These are phyloP conservation scores for Amphipyra tragopoginis DNA, from an alignment of 2,888 invertebrate genomes.

Conservation along the genomic window DNA sequence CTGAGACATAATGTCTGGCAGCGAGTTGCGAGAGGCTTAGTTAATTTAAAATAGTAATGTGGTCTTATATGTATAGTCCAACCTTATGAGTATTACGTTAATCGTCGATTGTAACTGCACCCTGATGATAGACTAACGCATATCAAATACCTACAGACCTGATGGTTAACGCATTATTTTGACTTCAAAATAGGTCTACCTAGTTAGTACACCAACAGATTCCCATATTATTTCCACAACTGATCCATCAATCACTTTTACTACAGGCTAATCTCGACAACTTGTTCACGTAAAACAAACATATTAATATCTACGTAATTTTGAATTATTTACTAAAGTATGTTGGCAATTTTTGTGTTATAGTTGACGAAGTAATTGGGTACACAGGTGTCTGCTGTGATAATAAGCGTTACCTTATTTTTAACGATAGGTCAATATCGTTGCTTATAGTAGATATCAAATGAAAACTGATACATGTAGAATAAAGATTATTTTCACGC, in stretches of 20 bases:
- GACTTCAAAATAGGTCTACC: too few relatives aligned
- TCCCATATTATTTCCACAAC: neutral
- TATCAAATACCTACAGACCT: too few relatives aligned
- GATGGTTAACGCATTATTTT: too few relatives aligned
- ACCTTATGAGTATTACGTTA: too few relatives aligned
- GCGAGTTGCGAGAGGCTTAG: too few relatives aligned
- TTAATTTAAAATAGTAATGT: too few relatives aligned
- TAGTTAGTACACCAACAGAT: neutral
- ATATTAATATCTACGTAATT: neutral
- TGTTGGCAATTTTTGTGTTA: conserved; percentile 11
- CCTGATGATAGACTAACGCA: too few relatives aligned
- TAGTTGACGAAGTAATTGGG: conserved; percentile 9
- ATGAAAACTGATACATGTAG: neutral
- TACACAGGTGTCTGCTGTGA: conserved; percentile 14
- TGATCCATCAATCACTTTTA: conserved; percentile 2
- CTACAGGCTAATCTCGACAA: neutral
- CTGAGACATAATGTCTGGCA: too few relatives aligned
- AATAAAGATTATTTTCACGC: neutral
- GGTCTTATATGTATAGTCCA: too few relatives aligned
- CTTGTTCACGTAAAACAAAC: neutral
- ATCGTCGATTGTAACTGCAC: too few relatives aligned
- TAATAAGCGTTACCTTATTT: conserved; percentile 14
- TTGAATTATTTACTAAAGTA: neutral
- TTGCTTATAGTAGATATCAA: conserved; percentile 18
- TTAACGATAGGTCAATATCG: conserved; percentile 23